A percentile compares a stretch with the other conserved stretches of the same genome.
Conservation (phyloP, 2,797 vertebrate species). For the Dendrocincla fuliginosa region DNA sequence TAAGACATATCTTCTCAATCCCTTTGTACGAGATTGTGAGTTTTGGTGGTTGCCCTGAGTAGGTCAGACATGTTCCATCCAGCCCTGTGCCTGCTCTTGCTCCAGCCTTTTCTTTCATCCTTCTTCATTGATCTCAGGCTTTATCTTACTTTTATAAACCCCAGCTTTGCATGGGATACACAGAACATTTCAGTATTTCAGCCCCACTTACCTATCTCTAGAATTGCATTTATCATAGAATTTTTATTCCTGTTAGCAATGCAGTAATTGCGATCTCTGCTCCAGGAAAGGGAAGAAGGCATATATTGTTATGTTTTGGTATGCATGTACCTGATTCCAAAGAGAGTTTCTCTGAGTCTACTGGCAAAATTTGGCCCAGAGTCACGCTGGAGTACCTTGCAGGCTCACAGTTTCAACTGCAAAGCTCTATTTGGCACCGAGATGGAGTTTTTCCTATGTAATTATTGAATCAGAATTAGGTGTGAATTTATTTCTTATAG, state of each 20-base stretch:
- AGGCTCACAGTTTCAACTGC: background rate
- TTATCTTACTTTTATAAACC: background rate
- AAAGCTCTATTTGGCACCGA: background rate
- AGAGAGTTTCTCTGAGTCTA: background rate
- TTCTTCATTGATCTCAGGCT: background rate
- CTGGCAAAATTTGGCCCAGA: background rate
- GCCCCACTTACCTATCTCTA: background rate
- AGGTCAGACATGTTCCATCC: background rate
- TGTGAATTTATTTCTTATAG: background rate
- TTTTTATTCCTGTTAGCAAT: background rate
- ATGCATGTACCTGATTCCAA: background rate
- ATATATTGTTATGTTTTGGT: background rate
- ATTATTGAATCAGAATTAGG: background rate
- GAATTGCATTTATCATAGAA: background rate
- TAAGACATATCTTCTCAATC: background rate
- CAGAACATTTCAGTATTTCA: background rate
- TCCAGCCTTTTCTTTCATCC: background rate
- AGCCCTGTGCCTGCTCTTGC: background rate
- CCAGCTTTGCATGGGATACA: background rate
- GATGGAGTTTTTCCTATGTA: background rate
- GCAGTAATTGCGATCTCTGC: background rate
- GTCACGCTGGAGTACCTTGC: background rate
- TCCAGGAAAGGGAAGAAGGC: background rate
- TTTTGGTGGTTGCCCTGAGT: background rate
- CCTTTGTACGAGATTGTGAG: background rate